Percentiles rank a stretch among this genome's conserved stretches.
Conservation (phyloP, 1,140 invertebrate genomes). For the Drosophila auraria region DNA sequence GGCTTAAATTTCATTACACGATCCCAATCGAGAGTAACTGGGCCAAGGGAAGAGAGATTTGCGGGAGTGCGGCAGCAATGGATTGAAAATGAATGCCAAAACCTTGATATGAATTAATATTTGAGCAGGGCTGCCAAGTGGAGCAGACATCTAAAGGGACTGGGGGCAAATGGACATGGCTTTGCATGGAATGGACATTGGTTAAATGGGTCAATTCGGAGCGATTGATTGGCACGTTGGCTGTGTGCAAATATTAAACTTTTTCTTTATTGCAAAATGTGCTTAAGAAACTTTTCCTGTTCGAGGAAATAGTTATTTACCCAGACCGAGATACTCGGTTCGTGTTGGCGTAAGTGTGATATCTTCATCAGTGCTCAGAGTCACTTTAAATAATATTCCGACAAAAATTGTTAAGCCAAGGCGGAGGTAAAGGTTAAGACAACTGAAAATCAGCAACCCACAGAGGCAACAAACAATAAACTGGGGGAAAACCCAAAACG, state of each 20-base stretch:
- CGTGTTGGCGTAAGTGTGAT: not conserved
- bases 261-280: slow-evolving; percentile 16
- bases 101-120: slow-evolving; percentile 84
- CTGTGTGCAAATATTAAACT: slow-evolving; percentile 30
- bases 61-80: slow-evolving; percentile 6
- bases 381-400: slow-evolving; percentile 11
- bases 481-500: slow-evolving; percentile 32
- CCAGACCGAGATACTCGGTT: not conserved
- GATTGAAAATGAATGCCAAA: slow-evolving; percentile 75
- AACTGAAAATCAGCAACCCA: slow-evolving; percentile 23
- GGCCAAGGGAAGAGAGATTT: slow-evolving; percentile 30
- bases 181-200: slow-evolving; percentile 50
- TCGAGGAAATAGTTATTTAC: not conserved
- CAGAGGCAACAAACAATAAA: slow-evolving; percentile 30
- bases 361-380: slow-evolving; percentile 5
- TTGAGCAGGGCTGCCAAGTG: slow-evolving; percentile 71
- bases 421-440: slow-evolving; percentile 38
- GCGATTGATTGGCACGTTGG: slow-evolving; percentile 41
- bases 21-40: slow-evolving; percentile 56
- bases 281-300: not conserved
- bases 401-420: slow-evolving; percentile 13
- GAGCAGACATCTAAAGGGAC: slow-evolving; percentile 46
- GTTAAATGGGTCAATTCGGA: slow-evolving; percentile 57
- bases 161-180: slow-evolving; percentile 19
- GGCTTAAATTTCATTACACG: slow-evolving; percentile 80